A percentile compares a stretch with the other conserved stretches of the same genome.
Evolutionary conservation across 2,113 vertebrate genomes (phyloP).

Genomic region (Corythoichthys intestinalis): DNA sequence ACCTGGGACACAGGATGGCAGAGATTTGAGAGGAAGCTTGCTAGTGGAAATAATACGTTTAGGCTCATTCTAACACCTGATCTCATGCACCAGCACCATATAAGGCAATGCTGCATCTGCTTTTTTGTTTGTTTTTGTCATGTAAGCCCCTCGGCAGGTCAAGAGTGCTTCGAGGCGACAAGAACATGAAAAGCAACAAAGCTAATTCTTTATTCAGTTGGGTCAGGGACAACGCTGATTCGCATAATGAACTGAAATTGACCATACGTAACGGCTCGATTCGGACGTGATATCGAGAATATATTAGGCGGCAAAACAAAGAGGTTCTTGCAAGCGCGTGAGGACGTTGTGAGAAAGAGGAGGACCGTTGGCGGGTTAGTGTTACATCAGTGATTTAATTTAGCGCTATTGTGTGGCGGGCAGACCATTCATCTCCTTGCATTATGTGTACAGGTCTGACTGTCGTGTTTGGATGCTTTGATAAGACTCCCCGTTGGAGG

Average conservation of each 20-base stretch:
- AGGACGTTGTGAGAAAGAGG: conserved; percentile 36
- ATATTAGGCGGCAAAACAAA: conserved; percentile 52
- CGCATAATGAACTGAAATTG: conserved; percentile 61
- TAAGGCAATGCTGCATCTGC: conserved; percentile 7
- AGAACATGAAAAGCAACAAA: conserved; percentile 32
- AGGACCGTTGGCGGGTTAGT: conserved; percentile 43
- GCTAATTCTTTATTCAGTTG: conserved; percentile 53
- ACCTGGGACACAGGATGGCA: background rate
- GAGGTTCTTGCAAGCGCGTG: conserved; percentile 53
- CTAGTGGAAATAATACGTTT: conserved; percentile 50
- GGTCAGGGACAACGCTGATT: conserved; percentile 43
- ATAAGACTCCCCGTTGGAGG: conserved; percentile 50
- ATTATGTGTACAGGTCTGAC: conserved; percentile 33
- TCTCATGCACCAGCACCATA: background rate
- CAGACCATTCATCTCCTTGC: conserved; percentile 51
- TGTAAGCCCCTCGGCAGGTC: background rate
- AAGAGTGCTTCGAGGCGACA: background rate
- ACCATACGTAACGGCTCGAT: conserved; percentile 43
- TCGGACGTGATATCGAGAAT: conserved; percentile 37
- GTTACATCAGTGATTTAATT: conserved; percentile 70
- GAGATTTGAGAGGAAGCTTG: conserved; percentile 8
- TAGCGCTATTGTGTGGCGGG: conserved; percentile 58
- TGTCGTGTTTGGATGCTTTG: conserved; percentile 47
- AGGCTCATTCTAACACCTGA: conserved; percentile 47
- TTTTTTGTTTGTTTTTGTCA: conserved; percentile 9